These are phyloP conservation scores for Mystacides longicornis DNA, from an alignment of 2,888 invertebrate species.

Conservation along the genomic window DNA sequence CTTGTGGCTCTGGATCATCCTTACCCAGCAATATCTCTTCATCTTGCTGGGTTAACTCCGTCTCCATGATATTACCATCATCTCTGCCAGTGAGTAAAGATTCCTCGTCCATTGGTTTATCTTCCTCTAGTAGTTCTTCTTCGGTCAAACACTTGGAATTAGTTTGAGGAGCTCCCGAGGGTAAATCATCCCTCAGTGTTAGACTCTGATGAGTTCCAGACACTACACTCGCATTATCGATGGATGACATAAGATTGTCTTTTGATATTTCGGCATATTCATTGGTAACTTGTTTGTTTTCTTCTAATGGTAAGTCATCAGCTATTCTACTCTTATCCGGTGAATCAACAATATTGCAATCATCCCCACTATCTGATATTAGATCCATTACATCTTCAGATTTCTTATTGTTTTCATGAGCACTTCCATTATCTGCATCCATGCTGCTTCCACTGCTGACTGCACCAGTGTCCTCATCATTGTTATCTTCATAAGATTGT, in stretches of 20 bases:
- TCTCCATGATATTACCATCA: not conserved
- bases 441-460: not conserved
- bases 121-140: not conserved
- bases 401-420: constrained; percentile 15
- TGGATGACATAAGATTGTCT: not conserved
- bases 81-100: not conserved
- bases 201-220: not conserved
- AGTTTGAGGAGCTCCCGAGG: not conserved
- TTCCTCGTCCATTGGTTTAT: not conserved
- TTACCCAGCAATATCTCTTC: constrained; percentile 9
- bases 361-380: constrained; percentile 31
- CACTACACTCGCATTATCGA: not conserved
- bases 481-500: too few relatives aligned
- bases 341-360: constrained; percentile 22
- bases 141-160: not conserved
- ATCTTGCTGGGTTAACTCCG: not conserved
- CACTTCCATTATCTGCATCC: constrained; percentile 1
- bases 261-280: not conserved
- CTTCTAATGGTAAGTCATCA: constrained; percentile 21
- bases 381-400: constrained; percentile 27
- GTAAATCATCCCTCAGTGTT: not conserved
- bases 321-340: constrained; percentile 17
- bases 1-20: constrained; percentile 2
- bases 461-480: constrained; percentile 12
- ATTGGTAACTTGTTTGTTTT: not conserved